phyloP scores from a whole-genome alignment of 2,797 vertebrate genomes.

The Oreortyx pictus region DNA sequence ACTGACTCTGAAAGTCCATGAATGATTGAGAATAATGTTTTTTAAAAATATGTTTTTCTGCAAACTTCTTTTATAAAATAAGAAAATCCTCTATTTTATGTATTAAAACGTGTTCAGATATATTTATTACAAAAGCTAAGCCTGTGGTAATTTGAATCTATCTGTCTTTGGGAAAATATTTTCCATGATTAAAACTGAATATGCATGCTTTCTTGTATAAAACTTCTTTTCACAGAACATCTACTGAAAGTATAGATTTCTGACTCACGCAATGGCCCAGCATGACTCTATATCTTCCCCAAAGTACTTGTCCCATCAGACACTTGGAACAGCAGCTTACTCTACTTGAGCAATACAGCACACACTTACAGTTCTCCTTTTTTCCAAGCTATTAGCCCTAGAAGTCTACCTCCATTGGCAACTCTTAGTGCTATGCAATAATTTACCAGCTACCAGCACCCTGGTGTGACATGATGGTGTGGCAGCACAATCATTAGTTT shows the following conservation, averaged over 20 bases:
- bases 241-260: background rate
- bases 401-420: slow-evolving; percentile 58
- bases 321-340: slow-evolving; percentile 5
- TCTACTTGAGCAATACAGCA: background rate
- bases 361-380: slow-evolving; percentile 1
- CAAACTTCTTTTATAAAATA: background rate
- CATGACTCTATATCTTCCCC: background rate
- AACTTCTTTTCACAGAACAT: background rate
- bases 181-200: background rate
- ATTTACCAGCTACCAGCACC: slow-evolving; percentile 68
- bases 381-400: slow-evolving; percentile 26
- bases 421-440: slow-evolving; percentile 47
- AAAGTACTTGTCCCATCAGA: slow-evolving; percentile 34
- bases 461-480: slow-evolving; percentile 66
- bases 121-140: slow-evolving; percentile 5
- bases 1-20: background rate
- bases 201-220: slow-evolving; percentile 18
- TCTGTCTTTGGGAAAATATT: slow-evolving; percentile 5
- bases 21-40: slow-evolving; percentile 19
- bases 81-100: background rate
- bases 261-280: background rate
- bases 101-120: background rate
- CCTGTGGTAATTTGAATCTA: background rate
- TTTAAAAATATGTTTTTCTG: background rate
- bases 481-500: slow-evolving; percentile 77